phyloP scores from a whole-genome alignment of 1,140 invertebrate genomes.

The Mactra quadrangularis region DNA sequence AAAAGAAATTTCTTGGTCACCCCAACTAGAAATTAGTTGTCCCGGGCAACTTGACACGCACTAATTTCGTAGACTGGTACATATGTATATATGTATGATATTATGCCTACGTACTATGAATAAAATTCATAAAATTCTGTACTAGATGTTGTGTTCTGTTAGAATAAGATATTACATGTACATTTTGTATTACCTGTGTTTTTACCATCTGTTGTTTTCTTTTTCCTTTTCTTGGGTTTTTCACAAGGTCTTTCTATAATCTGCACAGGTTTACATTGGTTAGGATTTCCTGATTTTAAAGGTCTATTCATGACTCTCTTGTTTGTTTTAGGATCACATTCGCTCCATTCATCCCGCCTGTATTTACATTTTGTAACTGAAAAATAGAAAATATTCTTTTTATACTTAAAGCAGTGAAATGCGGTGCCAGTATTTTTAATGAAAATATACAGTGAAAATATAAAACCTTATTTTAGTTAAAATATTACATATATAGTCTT shows the following conservation, averaged over 20 bases:
- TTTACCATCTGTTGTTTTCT: background rate
- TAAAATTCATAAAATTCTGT: too few relatives aligned
- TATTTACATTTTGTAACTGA: conserved; percentile 67
- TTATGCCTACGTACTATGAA: too few relatives aligned
- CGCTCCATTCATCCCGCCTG: conserved; percentile 64
- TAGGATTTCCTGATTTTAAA: conserved; percentile 6
- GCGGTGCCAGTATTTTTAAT: background rate
- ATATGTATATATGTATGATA: too few relatives aligned
- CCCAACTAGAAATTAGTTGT: too few relatives aligned
- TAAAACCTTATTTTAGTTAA: background rate
- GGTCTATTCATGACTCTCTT: conserved; percentile 34
- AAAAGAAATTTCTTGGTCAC: too few relatives aligned
- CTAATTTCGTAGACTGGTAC: too few relatives aligned
- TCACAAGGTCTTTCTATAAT: conserved; percentile 25
- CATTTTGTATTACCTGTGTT: too few relatives aligned
- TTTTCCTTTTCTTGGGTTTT: background rate
- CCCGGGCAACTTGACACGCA: too few relatives aligned
- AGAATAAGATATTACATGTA: too few relatives aligned
- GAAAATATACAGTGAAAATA: background rate
- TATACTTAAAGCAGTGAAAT: background rate
- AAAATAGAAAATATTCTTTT: background rate
- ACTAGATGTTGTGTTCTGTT: too few relatives aligned
- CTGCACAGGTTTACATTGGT: background rate
- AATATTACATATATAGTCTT: too few relatives aligned
- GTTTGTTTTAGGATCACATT: conserved; percentile 68